Base-by-base conservation (phyloP, 2,797 vertebrate species). In the Brachyalestes nurse region DNA sequence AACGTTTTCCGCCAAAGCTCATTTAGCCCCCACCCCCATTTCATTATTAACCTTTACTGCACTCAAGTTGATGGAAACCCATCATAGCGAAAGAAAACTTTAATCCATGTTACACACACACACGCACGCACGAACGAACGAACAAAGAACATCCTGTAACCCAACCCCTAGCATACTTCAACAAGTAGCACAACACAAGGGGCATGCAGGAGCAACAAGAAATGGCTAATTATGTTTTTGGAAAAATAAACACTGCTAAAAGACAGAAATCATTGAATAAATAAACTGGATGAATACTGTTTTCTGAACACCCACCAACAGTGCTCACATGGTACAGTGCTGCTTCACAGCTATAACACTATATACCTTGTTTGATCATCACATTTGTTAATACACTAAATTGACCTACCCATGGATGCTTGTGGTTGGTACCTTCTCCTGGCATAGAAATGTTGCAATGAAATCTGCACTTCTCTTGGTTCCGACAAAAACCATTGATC, bases 401-500 rank as follows among this genome's bases (percentile, higher is more conserved):
- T 57, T 25, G 28, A 83, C 90, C 86, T 83, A 97, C 97, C 97
- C 97, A 6, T 99, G 97, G 84, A 99, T 99, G 88, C 97, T 99
- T 82, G 97, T 99, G 17, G 97, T 94, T 6, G 94, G 66, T 83
- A 98, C 90, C 0, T 96, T 93, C 90, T 97, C 96, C 87, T 97
- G 97, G 90, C 97, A 98, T 83, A 99, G 90, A 81, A 94, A 95
- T 0, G 94, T 89, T 21, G 97, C 97, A 72, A 99, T 94, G 62
- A 97, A 98, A 86, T 99, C 98, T 0, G 98, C 96, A 76, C 95
- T 95, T 84, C 95, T 95, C 92, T 98, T 99, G 38, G 95, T 98
- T 86, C 95, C 96, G 25, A 99, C 97, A 83, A 99, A 99, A n/a
- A 99, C 96, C 95, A 99, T 91, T 25, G 96, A 96, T 72, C 97